Base-by-base conservation (phyloP, 2,797 vertebrate species). In the Gymnoscopelus microlampas region DNA sequence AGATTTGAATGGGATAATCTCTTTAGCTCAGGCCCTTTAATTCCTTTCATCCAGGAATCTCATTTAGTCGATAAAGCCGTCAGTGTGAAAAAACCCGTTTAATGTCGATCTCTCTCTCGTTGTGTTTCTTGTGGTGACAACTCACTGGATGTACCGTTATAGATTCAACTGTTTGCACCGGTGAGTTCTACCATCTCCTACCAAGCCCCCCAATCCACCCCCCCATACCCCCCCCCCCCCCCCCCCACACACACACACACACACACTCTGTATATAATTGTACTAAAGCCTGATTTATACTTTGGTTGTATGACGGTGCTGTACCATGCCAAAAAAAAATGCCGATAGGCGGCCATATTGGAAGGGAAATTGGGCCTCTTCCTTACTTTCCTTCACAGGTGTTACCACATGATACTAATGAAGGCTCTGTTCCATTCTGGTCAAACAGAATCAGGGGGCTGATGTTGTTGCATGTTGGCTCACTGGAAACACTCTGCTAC, bases 111-210 rank as follows among this genome's bases (percentile, higher is more conserved):
- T 93, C 9, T 92, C 77, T 94, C 89, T 93, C 85, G 92, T 97
- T 98, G 94, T 97, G 85, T 98, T 96, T 96, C 94, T 95, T 91
- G 92, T 85, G 94, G 39, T 44, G 39, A 94, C 95, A 90, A 95
- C 95, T 96, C 94, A 95, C 96, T 95, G 96, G 97, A 96, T 95
- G 82, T 39, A 85, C 95, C 94, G 89, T 95, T 97, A 95, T 98
- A 99, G 98, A 98, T 99, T 96, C 98, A 99, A 95, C 97, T 98
- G 92, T 99, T 99, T 98, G 97, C 98, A 93, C 97, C 97, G 98
- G 98, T 99, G 97, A 99, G 97, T 99, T 94, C 62, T 76, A 65
- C 93, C 87, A 89, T 92, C 94, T 94, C 91, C 87, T 69, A 8
- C 92, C 91, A 91, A 92, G 85, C 92, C 93, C 92, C 87, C 87